These are phyloP conservation scores for Halichoeres trimaculatus DNA, from an alignment of 2,113 vertebrate species.

Conservation along the genomic window DNA sequence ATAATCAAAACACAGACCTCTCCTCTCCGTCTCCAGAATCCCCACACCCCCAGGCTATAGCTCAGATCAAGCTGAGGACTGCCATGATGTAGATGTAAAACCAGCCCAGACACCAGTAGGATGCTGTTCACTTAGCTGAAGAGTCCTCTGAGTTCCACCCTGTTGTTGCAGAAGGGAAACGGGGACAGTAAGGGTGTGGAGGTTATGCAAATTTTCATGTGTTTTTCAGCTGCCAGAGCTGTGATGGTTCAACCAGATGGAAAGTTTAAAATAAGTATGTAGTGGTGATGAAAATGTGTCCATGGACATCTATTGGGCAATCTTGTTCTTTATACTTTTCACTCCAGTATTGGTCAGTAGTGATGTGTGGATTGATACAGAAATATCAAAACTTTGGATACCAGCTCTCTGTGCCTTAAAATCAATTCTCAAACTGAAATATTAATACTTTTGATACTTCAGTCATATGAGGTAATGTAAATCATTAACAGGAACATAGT, in stretches of 20 bases:
- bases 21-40: slow-evolving; percentile 40
- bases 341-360: no score
- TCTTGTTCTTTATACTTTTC: no score
- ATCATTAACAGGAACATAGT: no score
- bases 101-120: slow-evolving; percentile 28
- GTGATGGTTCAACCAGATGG: neutral
- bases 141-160: slow-evolving; percentile 7
- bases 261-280: neutral
- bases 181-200: slow-evolving; percentile 5
- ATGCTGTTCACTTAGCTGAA: slow-evolving; percentile 16
- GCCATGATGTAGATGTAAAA: slow-evolving; percentile 54
- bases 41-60: slow-evolving; percentile 48
- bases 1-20: slow-evolving; percentile 71
- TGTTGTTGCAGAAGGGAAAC: slow-evolving; percentile 10
- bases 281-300: no score
- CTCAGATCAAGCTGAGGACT: slow-evolving; percentile 49
- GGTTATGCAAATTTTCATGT: slow-evolving; percentile 17
- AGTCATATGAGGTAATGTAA: no score
- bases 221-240: slow-evolving; percentile 6
- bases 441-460: no score
- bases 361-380: no score
- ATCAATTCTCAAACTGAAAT: no score
- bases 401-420: no score
- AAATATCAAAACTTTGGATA: no score
- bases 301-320: no score